Base-by-base conservation (phyloP, 2,888 invertebrate genomes). In the Drosophila hawaiiensis region DNA sequence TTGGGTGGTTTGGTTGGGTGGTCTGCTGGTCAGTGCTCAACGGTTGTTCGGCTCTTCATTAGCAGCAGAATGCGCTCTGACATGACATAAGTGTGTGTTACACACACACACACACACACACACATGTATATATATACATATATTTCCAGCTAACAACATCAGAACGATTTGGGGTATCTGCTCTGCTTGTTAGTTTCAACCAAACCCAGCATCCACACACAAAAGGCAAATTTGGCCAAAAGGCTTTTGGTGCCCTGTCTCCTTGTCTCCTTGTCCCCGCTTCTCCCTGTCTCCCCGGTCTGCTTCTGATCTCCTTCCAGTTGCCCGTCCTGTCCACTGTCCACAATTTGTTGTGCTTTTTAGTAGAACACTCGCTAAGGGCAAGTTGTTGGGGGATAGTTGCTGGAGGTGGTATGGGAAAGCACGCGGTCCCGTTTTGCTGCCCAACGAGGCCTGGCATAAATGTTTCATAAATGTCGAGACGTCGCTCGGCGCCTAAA, bases 311-410 rank as follows among this genome's bases (percentile, higher is more conserved):
- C 29, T 64, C 65, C 35, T 14, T 69, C 56, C 76, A 62, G 69
- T 71, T 71, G 70, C 70, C 74, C 73, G 63, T 79, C 67, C 74
- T 68, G 73, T 76, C 70, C 73, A 71, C 83, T 72, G 79, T 80
- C 82, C 84, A 85, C 84, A 89, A 85, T 89, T 85, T 85, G 85
- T 85, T 85, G 89, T 86, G 84, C 78, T 89, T 86, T 88, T 89
- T 89, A 86, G 82, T 79, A 73, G 76, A 72, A 81, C 84, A 80
- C 12, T 28, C 10, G 37, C 6, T 5, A 7, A n/a, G 7, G 39
- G 10, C 29, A 25, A 12, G 55, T 5, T 25, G 14, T 35, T 16
- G 22, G 5, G 22, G 5, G n/a, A 9, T n/a, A 33, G 12, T 9
- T n/a, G 39, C 12, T 10, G 37, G 54, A 33, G 0, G 33, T 12